phyloP scores from a whole-genome alignment of 2,113 vertebrate species.

The Clinocottus analis region DNA sequence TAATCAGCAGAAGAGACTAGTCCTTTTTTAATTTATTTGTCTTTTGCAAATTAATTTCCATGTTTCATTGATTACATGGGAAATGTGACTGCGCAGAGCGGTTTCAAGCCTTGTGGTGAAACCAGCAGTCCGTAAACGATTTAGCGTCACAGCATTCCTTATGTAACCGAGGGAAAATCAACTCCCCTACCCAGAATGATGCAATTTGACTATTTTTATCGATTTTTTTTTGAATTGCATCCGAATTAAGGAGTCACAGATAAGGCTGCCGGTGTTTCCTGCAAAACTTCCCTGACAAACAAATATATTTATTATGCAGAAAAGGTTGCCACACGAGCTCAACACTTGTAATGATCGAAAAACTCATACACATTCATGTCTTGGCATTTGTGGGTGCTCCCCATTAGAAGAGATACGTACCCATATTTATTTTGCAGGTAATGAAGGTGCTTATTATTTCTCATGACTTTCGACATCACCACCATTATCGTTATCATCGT shows the following conservation, averaged over 20 bases:
- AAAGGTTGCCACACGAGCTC: neutral
- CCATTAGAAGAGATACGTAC: conserved; percentile 11
- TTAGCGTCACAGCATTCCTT: too few relatives aligned
- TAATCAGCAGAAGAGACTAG: conserved; percentile 70
- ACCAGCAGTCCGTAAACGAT: neutral
- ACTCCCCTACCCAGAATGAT: too few relatives aligned
- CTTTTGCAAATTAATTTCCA: conserved; percentile 53
- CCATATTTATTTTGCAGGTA: conserved; percentile 26
- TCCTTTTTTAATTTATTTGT: conserved; percentile 25
- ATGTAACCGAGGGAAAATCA: too few relatives aligned
- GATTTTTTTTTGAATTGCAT: too few relatives aligned
- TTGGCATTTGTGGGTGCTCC: conserved; percentile 46
- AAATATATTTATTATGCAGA: neutral
- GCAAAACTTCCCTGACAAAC: neutral
- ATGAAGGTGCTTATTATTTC: conserved; percentile 60
- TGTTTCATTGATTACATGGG: conserved; percentile 60
- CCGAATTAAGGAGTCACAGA: neutral
- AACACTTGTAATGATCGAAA: conserved; percentile 27
- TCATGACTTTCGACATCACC: conserved; percentile 29
- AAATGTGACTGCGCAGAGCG: conserved; percentile 15
- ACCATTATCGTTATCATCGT: conserved; percentile 16
- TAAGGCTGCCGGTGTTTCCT: neutral
- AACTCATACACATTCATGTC: conserved; percentile 38
- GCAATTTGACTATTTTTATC: too few relatives aligned
- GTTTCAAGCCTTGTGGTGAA: neutral